Evolutionary conservation across 2,797 vertebrate species (phyloP), one percentile per base, ranked within the genome.

Genomic region (Hydrolagus colliei): DNA sequence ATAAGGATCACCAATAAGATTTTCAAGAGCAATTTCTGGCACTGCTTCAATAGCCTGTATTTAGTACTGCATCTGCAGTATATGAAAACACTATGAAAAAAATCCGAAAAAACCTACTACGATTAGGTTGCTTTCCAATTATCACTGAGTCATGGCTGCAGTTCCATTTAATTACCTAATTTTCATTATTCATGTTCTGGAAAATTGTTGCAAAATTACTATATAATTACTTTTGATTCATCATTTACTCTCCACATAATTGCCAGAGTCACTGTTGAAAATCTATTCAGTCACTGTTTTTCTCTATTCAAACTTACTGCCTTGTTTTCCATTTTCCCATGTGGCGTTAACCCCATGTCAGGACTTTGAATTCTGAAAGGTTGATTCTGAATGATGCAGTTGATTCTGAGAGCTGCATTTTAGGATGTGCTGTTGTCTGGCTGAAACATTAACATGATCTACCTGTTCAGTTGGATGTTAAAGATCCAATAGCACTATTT

Each of bases 191-290:
- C 79, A 84, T 41, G 79, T 65, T 84, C 16, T 20, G 68, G 79
- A 84, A 84, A 84, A 84, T 84, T 84, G 79, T 84, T 71, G 79
- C 71, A 65, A 65, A 84, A 84, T 84, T 35, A 71, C 65, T 52
- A 71, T 65, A 71, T 84, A 84, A 84, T 84, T 67, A 84, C 79
- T 84, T 84, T 84, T 84, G 79, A 65, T 84, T 84, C 79, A 84
- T 84, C 79, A 71, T 71, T 84, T 84, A 84, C 62, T 71, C 71
- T 84, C 67, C 41, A 68, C 79, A 52, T 84, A 84, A 84, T 84
- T 84, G 79, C 65, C 18, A n/a, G 79, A 84, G 79, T 84, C 65
- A 84, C 41, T 71, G 79, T 41, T 84, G 63, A 84, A 84, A 67
- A 84, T 84, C 22, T 68, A 84, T 84, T 71, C 79, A 84, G 79